These are phyloP conservation scores for Harpalus rufipes DNA, from an alignment of 2,888 invertebrate genomes.

Conservation along the genomic window DNA sequence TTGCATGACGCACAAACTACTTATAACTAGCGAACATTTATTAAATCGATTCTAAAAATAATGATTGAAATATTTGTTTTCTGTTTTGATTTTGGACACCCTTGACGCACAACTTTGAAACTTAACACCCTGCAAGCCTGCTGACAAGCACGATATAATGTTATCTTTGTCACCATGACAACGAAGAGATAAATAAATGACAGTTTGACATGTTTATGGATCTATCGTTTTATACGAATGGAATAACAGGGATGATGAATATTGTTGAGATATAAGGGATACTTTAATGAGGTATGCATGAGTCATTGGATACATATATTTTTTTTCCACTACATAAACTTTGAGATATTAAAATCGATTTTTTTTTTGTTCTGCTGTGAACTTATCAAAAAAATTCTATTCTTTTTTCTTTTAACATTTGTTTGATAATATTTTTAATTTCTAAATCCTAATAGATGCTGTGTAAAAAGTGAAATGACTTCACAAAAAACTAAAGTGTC, in stretches of 20 bases:
- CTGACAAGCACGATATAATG: slow-evolving; percentile 4
- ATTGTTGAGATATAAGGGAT: no score
- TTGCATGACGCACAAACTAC: slow-evolving; percentile 13
- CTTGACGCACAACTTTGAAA: slow-evolving; percentile 14
- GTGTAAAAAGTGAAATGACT: slow-evolving; percentile 31
- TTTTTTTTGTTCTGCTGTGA: not conserved
- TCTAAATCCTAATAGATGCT: not conserved
- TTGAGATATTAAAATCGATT: no score
- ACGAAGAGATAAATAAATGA: not conserved
- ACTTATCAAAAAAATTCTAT: no score
- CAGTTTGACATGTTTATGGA: no score
- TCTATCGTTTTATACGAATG: no score
- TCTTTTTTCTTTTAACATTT: not conserved
- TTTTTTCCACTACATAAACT: no score
- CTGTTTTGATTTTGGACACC: slow-evolving; percentile 4
- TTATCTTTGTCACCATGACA: not conserved
- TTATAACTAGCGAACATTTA: slow-evolving; percentile 5
- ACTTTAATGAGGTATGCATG: no score
- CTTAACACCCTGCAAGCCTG: slow-evolving; percentile 11
- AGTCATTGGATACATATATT: no score
- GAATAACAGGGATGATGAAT: no score
- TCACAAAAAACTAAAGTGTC: slow-evolving; percentile 32
- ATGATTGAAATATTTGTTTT: slow-evolving; percentile 22
- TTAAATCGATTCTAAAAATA: slow-evolving; percentile 33
- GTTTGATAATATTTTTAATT: slow-evolving; percentile 1